phyloP scores from a whole-genome alignment of 2,113 vertebrate genomes.

The Hirundichthys speculiger region DNA sequence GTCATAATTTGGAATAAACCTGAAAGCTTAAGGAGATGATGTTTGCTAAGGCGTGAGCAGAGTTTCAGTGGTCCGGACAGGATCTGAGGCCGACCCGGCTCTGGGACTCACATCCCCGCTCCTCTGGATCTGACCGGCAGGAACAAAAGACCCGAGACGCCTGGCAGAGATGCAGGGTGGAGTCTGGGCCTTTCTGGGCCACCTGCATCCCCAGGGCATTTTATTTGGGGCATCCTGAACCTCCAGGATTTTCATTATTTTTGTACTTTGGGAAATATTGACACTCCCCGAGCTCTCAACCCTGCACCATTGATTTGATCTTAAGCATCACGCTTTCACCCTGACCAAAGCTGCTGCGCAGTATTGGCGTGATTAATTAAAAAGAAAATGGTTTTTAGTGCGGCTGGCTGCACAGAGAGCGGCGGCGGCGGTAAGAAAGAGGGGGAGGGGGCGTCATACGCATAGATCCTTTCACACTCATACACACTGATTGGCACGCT shows the following conservation, averaged over 20 bases:
- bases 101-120: constrained; percentile 24
- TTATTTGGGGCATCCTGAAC: constrained; percentile 72
- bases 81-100: background rate
- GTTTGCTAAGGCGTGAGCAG: background rate
- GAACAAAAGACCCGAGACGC: constrained; percentile 57
- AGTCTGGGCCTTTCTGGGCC: constrained; percentile 78
- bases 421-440: constrained; percentile 31
- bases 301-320: constrained; percentile 83
- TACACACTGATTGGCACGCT: constrained; percentile 27
- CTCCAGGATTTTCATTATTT: constrained; percentile 73
- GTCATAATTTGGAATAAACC: background rate
- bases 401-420: constrained; percentile 77
- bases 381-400: constrained; percentile 88
- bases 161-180: constrained; percentile 27
- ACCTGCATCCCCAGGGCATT: constrained; percentile 56
- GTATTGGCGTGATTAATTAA: constrained; percentile 88
- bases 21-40: background rate
- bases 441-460: background rate
- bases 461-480: constrained; percentile 12
- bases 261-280: constrained; percentile 82
- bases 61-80: background rate
- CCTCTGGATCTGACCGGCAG: constrained; percentile 22
- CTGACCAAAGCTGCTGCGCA: constrained; percentile 69
- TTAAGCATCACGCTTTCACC: constrained; percentile 78
- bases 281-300: constrained; percentile 63